A percentile compares a stretch with the other conserved stretches of the same genome.
These are phyloP conservation scores for Ormyrus pomaceus DNA, from an alignment of 2,888 invertebrate genomes.

Conservation along the genomic window DNA sequence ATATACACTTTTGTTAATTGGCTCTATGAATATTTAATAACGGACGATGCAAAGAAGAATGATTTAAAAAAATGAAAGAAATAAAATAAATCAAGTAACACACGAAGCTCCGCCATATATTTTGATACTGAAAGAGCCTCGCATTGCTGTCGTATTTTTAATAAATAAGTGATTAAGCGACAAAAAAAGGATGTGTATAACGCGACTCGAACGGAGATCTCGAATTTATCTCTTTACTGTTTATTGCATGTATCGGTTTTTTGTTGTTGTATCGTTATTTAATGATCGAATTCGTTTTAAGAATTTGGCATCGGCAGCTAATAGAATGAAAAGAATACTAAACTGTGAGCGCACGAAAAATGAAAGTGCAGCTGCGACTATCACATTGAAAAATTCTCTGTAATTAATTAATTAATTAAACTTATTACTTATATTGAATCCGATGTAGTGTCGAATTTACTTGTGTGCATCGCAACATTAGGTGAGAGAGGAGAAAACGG, in stretches of 20 bases:
- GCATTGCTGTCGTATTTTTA: slow-evolving; percentile 51
- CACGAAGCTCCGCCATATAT: slow-evolving; percentile 44
- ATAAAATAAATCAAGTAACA: slow-evolving; percentile 2
- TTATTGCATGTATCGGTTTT: slow-evolving; percentile 25
- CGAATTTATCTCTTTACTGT: slow-evolving; percentile 25
- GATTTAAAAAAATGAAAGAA: background rate
- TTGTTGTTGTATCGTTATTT: slow-evolving; percentile 37
- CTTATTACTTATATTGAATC: slow-evolving; percentile 18
- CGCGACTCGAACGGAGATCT: slow-evolving; percentile 35
- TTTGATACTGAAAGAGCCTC: slow-evolving; percentile 55
- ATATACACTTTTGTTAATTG: slow-evolving; percentile 39
- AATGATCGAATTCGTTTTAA: slow-evolving; percentile 50
- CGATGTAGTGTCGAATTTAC: slow-evolving; percentile 15
- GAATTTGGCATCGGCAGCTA: slow-evolving; percentile 49
- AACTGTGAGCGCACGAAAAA: background rate
- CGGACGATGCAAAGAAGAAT: slow-evolving; percentile 30
- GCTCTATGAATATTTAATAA: slow-evolving; percentile 16
- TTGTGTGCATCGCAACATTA: background rate
- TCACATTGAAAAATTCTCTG: slow-evolving; percentile 28
- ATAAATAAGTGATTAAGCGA: slow-evolving; percentile 33
- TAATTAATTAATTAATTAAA: slow-evolving; percentile 44
- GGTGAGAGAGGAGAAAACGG: background rate
- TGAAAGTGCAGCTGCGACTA: slow-evolving; percentile 34
- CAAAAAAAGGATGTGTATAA: slow-evolving; percentile 5
- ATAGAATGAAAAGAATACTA: background rate